phyloP scores from a whole-genome alignment of 2,888 invertebrate species.

The Malacosoma neustria region DNA sequence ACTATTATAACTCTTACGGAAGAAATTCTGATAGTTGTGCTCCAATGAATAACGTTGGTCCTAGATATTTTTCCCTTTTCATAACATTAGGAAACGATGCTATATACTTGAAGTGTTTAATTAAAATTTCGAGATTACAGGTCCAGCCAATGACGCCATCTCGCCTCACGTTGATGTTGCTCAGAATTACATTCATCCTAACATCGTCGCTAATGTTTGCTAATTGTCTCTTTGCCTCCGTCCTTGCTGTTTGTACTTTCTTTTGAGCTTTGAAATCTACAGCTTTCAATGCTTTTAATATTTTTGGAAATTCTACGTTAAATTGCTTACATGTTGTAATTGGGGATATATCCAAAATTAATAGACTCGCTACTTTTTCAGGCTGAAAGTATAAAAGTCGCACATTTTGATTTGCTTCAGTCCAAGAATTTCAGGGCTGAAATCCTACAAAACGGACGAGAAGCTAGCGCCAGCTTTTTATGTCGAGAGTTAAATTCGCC shows the following conservation, averaged over 20 bases:
- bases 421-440: too few relatives aligned
- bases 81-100: constrained; percentile 74
- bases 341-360: constrained; percentile 82
- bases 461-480: too few relatives aligned
- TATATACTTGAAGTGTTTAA: constrained; percentile 76
- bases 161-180: constrained; percentile 63
- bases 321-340: constrained; percentile 60
- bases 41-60: constrained; percentile 87
- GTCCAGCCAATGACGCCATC: constrained; percentile 77
- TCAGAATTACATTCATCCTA: constrained; percentile 68
- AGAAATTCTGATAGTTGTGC: constrained; percentile 88
- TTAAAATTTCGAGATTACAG: constrained; percentile 82
- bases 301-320: constrained; percentile 72
- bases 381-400: constrained; percentile 68
- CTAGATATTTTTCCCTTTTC: constrained; percentile 52
- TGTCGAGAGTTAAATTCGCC: too few relatives aligned
- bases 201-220: constrained; percentile 59
- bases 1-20: too few relatives aligned
- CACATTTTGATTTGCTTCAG: too few relatives aligned
- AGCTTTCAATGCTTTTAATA: constrained; percentile 65
- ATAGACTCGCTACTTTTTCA: constrained; percentile 71
- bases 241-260: constrained; percentile 28
- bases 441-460: too few relatives aligned
- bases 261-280: constrained; percentile 32
- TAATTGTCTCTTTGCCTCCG: constrained; percentile 27